These are phyloP conservation scores for Ciconia boyciana DNA, from an alignment of 2,113 vertebrate genomes.

Conservation along the genomic window DNA sequence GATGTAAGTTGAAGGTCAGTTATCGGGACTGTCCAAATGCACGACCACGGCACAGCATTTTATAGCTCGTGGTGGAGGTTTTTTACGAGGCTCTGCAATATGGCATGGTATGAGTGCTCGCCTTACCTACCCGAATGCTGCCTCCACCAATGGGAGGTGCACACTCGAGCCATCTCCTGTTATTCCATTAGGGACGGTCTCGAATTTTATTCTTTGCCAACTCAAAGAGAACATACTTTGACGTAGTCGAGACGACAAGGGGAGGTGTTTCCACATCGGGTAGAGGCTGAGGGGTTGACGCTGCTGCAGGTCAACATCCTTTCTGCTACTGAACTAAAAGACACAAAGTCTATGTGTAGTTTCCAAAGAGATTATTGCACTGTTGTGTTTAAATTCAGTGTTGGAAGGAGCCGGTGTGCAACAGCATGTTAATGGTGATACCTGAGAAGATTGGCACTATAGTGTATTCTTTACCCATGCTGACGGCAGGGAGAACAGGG, in stretches of 20 bases:
- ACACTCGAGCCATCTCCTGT: background rate
- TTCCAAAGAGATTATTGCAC: background rate
- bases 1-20: background rate
- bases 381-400: background rate
- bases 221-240: fast-evolving
- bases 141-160: background rate
- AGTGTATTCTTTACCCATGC: background rate
- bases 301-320: background rate
- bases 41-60: fast-evolving
- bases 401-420: background rate
- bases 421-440: background rate
- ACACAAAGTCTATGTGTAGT: too few species aligned
- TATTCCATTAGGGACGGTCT: background rate
- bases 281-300: background rate
- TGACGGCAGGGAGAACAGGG: fast-evolving
- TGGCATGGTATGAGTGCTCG: background rate
- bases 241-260: fast-evolving
- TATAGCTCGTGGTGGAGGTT: background rate
- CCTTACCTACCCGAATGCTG: background rate
- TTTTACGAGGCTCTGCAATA: background rate
- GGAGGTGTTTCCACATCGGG: fast-evolving
- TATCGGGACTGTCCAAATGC: background rate
- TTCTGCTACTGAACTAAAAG: background rate
- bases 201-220: background rate
- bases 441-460: fast-evolving